Evolutionary conservation across 1,140 invertebrate species (phyloP).

Genomic region (Drepana arcuata): DNA sequence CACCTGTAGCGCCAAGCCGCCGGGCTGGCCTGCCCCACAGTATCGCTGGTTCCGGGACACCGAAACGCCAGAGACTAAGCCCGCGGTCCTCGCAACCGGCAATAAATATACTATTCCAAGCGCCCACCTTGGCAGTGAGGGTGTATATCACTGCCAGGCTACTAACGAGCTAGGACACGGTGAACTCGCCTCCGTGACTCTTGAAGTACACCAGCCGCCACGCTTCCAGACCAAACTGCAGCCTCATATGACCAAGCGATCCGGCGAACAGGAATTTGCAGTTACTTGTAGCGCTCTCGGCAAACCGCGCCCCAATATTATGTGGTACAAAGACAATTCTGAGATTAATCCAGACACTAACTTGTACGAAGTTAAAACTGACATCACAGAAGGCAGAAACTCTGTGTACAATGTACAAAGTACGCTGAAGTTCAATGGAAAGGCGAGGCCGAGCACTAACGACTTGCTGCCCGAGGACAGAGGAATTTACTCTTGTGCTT

Average conservation of each 20-base stretch:
- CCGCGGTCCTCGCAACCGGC: conserved; percentile 80
- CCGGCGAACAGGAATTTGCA: conserved; percentile 86
- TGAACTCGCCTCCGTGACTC: conserved; percentile 83
- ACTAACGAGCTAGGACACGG: conserved; percentile 90
- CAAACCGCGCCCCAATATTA: conserved; percentile 87
- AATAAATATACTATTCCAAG: conserved; percentile 88
- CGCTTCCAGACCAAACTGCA: conserved; percentile 87
- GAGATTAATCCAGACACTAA: conserved; percentile 82
- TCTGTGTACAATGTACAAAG: conserved; percentile 88
- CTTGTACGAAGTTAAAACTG: conserved; percentile 85
- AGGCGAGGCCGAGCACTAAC: conserved; percentile 80
- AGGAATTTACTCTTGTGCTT: conserved; percentile 89
- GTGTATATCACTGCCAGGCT: conserved; percentile 90
- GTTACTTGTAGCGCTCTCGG: conserved; percentile 88
- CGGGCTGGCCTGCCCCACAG: conserved; percentile 90
- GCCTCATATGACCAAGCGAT: conserved; percentile 83
- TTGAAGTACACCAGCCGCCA: conserved; percentile 90
- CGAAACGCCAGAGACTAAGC: conserved; percentile 70
- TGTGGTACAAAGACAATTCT: conserved; percentile 89
- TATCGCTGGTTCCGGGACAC: conserved; percentile 90
- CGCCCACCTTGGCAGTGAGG: conserved; percentile 87
- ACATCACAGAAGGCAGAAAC: conserved; percentile 81
- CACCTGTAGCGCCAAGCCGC: conserved; percentile 87
- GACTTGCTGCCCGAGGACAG: conserved; percentile 86
- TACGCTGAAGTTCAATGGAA: conserved; percentile 84